Percentiles rank a stretch among this genome's conserved stretches.
These are phyloP conservation scores for Antheraea pernyi DNA, from an alignment of 1,140 invertebrate species.

Conservation along the genomic window DNA sequence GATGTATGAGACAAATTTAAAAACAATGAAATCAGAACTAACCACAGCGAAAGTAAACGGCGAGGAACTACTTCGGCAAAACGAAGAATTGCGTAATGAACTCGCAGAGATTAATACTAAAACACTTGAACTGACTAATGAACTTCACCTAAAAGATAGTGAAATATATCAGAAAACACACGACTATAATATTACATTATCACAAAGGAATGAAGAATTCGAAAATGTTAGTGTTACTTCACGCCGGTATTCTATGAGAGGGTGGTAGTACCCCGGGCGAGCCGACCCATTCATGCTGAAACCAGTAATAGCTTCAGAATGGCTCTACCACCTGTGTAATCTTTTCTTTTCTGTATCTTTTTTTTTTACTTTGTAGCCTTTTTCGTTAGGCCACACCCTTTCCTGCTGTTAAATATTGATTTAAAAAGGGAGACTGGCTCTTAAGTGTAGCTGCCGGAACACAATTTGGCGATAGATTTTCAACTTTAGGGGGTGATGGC, in stretches of 20 bases:
- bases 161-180: constrained; percentile 69
- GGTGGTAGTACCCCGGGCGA: too few species aligned
- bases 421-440: too few species aligned
- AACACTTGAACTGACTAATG: constrained; percentile 48
- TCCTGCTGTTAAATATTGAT: too few species aligned
- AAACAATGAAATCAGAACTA: constrained; percentile 28
- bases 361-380: too few species aligned
- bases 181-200: constrained; percentile 51
- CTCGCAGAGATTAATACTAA: constrained; percentile 35
- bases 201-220: constrained; percentile 68
- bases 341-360: too few species aligned
- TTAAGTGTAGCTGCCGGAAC: too few species aligned
- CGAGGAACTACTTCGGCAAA: constrained; percentile 39
- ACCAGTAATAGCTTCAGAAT: too few species aligned
- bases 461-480: too few species aligned
- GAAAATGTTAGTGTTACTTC: constrained; percentile 70
- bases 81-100: constrained; percentile 31
- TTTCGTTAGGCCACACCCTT: too few species aligned
- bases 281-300: constrained; percentile 68
- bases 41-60: constrained; percentile 47
- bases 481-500: too few species aligned
- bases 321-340: too few species aligned
- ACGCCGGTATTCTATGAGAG: too few species aligned
- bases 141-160: constrained; percentile 60
- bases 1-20: constrained; percentile 41